Evolutionary conservation across 2,888 invertebrate genomes (phyloP), one percentile per base, ranked within the genome.

Genomic region (Timandra comae): DNA sequence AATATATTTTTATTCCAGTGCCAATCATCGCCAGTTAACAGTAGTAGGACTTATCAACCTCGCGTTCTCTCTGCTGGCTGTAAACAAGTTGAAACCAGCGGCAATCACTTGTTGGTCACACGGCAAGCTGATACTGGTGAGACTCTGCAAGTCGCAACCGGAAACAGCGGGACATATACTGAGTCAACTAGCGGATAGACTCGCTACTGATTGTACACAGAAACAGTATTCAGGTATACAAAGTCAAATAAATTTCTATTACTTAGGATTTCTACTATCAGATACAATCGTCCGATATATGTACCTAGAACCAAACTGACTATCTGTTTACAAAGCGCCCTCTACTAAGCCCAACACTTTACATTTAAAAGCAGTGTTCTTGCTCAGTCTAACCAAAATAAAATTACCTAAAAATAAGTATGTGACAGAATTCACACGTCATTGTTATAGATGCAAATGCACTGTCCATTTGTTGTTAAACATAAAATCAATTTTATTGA

Each of bases 21-120:
- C 66, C n/a, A 74, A 75, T 35, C 78, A 82, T 35, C 70, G 77
- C 1, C 69, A 82, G 19, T 49, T 80, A 7, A 86, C 80, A 3
- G 68, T 69, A 0, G 43, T 70, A 1, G 86, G 86, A 2, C 61
- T 86, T 1, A 79, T 86, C 33, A 63, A 73, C 49, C 43, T 86
- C 2, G 74, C 78, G 1, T 77, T 82, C 35, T 43, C 61, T 0
- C 49, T 86, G 0, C 69, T 85, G 1, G 49, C 59, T 1, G 63
- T 70, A 20, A 41, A 63, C 0, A 57, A 62, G 0, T n/a, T 41
- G 1, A 65, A 66, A 42, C 61, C 68, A 0, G 42, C 47, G 2
- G 66, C 77, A 0, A 30, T 39, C 0, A 47, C 50, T 0, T 75
- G 76, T 30, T 79, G 79, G 74, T 68, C 74, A 1, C 65, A 68